Conservation (phyloP, 2,113 vertebrate species). For the Carassius carassius region DNA sequence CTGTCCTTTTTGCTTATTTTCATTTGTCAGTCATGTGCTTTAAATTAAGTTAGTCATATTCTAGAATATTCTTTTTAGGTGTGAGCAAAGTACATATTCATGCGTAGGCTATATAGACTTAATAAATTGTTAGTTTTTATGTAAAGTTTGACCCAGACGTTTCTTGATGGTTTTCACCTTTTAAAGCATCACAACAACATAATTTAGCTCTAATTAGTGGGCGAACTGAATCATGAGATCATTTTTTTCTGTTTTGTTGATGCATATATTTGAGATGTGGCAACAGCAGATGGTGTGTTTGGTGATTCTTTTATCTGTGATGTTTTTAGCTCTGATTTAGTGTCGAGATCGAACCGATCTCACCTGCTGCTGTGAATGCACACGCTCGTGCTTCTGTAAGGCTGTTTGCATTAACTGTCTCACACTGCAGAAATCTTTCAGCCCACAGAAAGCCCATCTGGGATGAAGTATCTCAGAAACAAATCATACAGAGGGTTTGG, state of each 20-base stretch:
- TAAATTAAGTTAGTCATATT: background rate
- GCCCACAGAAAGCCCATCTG: conserved; percentile 27
- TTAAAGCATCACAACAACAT: background rate
- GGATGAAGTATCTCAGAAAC: conserved; percentile 41
- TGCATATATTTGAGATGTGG: background rate
- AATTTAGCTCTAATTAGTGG: background rate
- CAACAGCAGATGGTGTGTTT: background rate
- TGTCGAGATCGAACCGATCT: background rate
- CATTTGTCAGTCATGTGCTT: background rate
- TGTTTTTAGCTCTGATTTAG: background rate
- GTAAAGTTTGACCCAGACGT: too few relatives aligned
- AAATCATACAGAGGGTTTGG: conserved; percentile 47
- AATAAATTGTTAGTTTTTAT: background rate
- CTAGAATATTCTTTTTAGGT: background rate
- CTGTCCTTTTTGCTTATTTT: background rate
- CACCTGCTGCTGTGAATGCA: background rate
- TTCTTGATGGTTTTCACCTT: too few relatives aligned
- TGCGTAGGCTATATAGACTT: too few relatives aligned
- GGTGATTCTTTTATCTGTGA: background rate
- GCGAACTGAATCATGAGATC: background rate
- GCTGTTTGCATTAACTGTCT: conserved; percentile 32
- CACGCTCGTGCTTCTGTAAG: conserved; percentile 10
- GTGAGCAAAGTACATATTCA: too few relatives aligned
- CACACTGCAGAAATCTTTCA: conserved; percentile 8
- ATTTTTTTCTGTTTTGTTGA: background rate